Percentiles rank a stretch among this genome's conserved stretches.
Evolutionary conservation across 1,140 invertebrate genomes (phyloP).

Genomic region (Heliconius eleuchia): DNA sequence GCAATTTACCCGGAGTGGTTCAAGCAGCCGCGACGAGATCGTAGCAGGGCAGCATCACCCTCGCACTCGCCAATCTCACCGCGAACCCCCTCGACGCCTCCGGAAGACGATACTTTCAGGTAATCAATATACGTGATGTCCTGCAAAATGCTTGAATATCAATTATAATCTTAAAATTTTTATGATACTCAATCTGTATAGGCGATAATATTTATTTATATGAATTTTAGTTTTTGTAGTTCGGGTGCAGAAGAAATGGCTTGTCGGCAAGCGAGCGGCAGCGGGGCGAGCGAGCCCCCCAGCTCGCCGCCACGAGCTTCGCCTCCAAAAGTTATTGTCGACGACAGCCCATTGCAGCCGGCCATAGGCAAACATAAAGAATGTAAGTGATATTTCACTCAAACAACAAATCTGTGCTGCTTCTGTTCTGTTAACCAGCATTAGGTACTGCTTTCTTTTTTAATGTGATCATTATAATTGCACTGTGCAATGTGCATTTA

Average conservation of each 20-base stretch:
- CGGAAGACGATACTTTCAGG: constrained; percentile 69
- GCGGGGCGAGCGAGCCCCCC: constrained; percentile 73
- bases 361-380: constrained; percentile 98
- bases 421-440: too few species aligned
- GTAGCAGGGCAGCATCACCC: constrained; percentile 60
- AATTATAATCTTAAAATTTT: not conserved
- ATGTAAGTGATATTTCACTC: constrained; percentile 87
- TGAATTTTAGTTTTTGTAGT: constrained; percentile 43
- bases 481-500: too few species aligned
- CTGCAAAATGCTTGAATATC: not conserved
- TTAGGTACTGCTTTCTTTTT: not conserved
- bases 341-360: constrained; percentile 95
- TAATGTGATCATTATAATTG: not conserved
- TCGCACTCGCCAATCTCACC: constrained; percentile 54
- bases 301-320: constrained; percentile 83
- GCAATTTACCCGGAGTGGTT: constrained; percentile 96
- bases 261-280: constrained; percentile 68
- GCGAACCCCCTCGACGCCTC: constrained; percentile 56
- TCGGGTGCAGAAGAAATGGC: constrained; percentile 76
- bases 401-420: too few species aligned
- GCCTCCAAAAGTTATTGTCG: constrained; percentile 94
- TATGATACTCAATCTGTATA: not conserved
- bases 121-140: constrained; percentile 26
- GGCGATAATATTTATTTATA: not conserved
- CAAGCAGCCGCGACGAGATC: constrained; percentile 81